phyloP scores from a whole-genome alignment of 2,113 vertebrate genomes.

The Chlamydotis undulata region DNA sequence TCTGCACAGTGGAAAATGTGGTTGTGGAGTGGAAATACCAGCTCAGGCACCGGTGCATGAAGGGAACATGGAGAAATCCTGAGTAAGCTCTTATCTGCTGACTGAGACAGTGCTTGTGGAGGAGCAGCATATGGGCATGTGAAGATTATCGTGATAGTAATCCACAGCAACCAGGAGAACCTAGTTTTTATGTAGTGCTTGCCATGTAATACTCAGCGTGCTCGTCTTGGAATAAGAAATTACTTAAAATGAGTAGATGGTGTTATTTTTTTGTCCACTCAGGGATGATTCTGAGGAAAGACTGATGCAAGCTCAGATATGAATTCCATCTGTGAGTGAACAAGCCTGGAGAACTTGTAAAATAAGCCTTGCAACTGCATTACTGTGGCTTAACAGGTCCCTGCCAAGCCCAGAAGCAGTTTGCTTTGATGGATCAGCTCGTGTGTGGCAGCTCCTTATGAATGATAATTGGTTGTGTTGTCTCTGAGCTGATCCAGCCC shows the following conservation, averaged over 20 bases:
- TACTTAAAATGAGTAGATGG: neutral
- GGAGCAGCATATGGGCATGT: neutral
- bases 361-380: neutral
- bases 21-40: neutral
- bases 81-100: neutral
- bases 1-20: neutral
- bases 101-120: neutral
- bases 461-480: neutral
- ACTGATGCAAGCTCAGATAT: neutral
- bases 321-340: neutral
- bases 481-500: neutral
- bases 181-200: neutral
- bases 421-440: neutral
- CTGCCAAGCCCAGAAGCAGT: neutral
- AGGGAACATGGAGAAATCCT: neutral
- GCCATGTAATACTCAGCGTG: neutral
- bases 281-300: neutral
- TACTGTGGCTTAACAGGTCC: neutral
- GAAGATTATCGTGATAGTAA: neutral
- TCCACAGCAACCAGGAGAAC: neutral
- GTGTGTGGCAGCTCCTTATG: neutral
- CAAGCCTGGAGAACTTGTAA: neutral
- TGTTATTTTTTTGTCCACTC: neutral
- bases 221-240: neutral
- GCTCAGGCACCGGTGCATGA: accelerated